Percentiles rank a stretch among this genome's conserved stretches.
These are phyloP conservation scores for Tricholauxania praeusta DNA, from an alignment of 2,888 invertebrate genomes.

Conservation along the genomic window DNA sequence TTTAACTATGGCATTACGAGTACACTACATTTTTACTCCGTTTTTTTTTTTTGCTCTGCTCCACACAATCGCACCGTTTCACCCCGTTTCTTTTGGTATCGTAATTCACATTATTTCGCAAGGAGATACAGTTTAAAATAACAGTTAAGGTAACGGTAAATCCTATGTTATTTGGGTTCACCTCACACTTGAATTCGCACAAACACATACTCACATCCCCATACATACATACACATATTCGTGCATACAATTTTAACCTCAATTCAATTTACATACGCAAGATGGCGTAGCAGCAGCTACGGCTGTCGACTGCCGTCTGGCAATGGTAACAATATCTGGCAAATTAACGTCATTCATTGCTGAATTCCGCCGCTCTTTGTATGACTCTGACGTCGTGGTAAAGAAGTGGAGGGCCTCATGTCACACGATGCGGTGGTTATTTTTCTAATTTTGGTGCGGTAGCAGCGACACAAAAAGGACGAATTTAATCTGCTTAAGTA, in stretches of 20 bases:
- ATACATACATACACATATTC: background rate
- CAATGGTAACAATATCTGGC: constrained; percentile 42
- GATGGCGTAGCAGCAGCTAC: background rate
- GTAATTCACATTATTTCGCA: constrained; percentile 23
- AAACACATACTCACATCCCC: background rate
- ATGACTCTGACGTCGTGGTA: background rate
- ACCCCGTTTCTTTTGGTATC: background rate
- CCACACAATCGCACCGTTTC: background rate
- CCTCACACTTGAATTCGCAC: constrained; percentile 3
- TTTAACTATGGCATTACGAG: constrained; percentile 25
- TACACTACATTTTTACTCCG: background rate
- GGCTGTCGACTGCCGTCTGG: constrained; percentile 8
- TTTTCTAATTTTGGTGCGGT: constrained; percentile 22
- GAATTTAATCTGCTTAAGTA: constrained; percentile 26
- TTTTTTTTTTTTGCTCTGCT: background rate
- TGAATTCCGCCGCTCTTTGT: background rate
- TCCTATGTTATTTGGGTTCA: constrained; percentile 20
- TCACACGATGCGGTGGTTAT: constrained; percentile 3
- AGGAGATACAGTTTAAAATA: constrained; percentile 26
- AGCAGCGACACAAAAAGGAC: background rate
- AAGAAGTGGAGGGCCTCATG: too few species aligned
- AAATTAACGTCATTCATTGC: constrained; percentile 49
- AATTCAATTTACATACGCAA: constrained; percentile 31
- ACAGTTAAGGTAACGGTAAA: constrained; percentile 13
- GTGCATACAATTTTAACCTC: constrained; percentile 18